Base-by-base conservation (phyloP, 2,888 invertebrate species). In the Pristionchus entomophagus region DNA sequence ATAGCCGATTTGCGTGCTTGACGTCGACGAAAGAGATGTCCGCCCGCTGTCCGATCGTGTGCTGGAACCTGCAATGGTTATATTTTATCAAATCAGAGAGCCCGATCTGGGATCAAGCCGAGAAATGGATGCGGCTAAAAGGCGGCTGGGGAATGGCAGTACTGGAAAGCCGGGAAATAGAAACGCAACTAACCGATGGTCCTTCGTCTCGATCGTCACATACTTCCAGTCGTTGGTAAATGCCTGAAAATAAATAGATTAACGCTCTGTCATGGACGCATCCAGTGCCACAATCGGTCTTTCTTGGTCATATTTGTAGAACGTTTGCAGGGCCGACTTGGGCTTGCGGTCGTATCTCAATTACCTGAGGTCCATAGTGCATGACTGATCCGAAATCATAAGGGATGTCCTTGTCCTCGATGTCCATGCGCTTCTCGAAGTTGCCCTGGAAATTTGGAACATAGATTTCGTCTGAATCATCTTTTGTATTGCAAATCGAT, bases 1-100 rank as follows among this genome's bases (percentile, higher is more conserved):
- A 91, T 35, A 91, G 35, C 19, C 59, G 12, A 84, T 91, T 91
- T 2, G 90, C 90, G 62, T 89, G 89, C 65, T 91, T 91, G 22
- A 91, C 88, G 86, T 91, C 91, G 17, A 89, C 88, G 86, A 91
- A 91, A 0, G 91, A 91, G n/a, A 90, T 83, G 49, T 89, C 90
- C 29, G 87, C 87, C 26, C 91, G 65, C 84, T 91, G 91, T 12
- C 91, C 91, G 38, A 91, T 91, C 26, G 91, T 91, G 84, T 91
- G 89, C 82, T 90, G 90, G 82, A 73, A 73, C n/a, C 90, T 84
- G 78, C 6, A 14, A 10, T 45, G 14, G 45, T 14, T n/a, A n/a
- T n/a, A n/a, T n/a, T n/a, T n/a, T n/a, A n/a, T n/a, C n/a, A n/a
- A n/a, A n/a, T n/a, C n/a, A n/a, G n/a, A n/a, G n/a, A n/a, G n/a